A percentile compares a stretch with the other conserved stretches of the same genome.
These are phyloP conservation scores for Coelinius sp. DNA, from an alignment of 2,888 invertebrate genomes.

Conservation along the genomic window DNA sequence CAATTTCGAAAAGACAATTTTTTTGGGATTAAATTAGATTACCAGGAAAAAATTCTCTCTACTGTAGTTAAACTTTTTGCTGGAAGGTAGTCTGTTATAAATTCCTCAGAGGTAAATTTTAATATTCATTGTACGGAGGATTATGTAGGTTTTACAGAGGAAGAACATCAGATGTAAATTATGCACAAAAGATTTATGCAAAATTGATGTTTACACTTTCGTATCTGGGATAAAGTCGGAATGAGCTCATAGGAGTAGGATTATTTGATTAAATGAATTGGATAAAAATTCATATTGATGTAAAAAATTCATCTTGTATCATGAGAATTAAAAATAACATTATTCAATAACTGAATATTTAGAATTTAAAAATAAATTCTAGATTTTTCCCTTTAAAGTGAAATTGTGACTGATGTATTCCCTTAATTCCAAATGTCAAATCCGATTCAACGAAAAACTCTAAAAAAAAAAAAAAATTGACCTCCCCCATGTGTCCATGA, in stretches of 20 bases:
- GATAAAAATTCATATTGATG: neutral
- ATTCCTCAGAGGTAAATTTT: neutral
- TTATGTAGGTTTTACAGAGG: neutral
- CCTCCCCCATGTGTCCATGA: neutral
- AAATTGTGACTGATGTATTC: no score
- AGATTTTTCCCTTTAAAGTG: no score
- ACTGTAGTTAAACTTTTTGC: neutral
- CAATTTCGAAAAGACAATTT: neutral
- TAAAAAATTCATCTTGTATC: neutral
- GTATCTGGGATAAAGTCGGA: neutral
- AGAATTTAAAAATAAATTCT: no score
- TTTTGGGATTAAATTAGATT: neutral
- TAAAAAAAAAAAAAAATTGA: neutral
- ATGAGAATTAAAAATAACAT: no score
- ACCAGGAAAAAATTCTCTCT: neutral
- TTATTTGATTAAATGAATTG: neutral
- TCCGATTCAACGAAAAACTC: no score
- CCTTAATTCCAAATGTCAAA: no score
- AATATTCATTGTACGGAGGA: slow-evolving; percentile 7
- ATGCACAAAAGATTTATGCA: slow-evolving; percentile 3
- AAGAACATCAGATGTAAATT: neutral
- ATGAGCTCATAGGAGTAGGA: neutral
- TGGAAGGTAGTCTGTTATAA: neutral
- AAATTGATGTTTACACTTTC: neutral
- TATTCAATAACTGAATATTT: no score